Conservation (phyloP, 2,113 vertebrate genomes). For the Tiliqua scincoides region DNA sequence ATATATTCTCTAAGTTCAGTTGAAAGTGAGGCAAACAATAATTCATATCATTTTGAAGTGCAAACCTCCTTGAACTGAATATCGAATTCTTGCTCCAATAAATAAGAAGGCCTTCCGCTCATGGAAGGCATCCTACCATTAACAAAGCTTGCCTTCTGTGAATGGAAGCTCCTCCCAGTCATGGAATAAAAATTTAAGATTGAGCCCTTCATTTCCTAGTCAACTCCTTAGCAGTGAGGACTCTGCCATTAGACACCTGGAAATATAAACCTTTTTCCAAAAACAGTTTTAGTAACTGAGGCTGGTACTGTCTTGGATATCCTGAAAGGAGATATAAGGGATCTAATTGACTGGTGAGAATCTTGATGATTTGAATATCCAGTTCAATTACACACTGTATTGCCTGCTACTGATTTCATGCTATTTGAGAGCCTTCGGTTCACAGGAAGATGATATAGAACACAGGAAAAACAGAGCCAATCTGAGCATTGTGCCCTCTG, state of each 20-base stretch:
- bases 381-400: not conserved
- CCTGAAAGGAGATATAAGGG: not conserved
- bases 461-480: slow-evolving; percentile 8
- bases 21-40: not conserved
- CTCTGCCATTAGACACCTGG: not conserved
- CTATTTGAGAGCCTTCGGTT: not conserved
- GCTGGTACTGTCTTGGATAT: not conserved
- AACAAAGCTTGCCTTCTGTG: too few species aligned
- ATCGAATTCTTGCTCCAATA: too few species aligned
- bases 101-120: too few species aligned
- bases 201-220: not conserved
- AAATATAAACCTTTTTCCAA: not conserved
- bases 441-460: slow-evolving; percentile 18
- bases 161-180: too few species aligned
- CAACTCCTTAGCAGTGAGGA: not conserved
- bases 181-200: not conserved
- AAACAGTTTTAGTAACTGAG: not conserved
- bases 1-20: not conserved
- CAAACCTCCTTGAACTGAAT: not conserved
- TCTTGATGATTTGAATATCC: not conserved
- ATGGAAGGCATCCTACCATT: too few species aligned
- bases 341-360: not conserved
- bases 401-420: not conserved
- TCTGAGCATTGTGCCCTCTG: not conserved
- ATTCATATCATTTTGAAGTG: not conserved